Base-by-base conservation (phyloP, 30 jellyfish, hydroid and myxozoan genomes). In the Clytia hemisphaerica region DNA sequence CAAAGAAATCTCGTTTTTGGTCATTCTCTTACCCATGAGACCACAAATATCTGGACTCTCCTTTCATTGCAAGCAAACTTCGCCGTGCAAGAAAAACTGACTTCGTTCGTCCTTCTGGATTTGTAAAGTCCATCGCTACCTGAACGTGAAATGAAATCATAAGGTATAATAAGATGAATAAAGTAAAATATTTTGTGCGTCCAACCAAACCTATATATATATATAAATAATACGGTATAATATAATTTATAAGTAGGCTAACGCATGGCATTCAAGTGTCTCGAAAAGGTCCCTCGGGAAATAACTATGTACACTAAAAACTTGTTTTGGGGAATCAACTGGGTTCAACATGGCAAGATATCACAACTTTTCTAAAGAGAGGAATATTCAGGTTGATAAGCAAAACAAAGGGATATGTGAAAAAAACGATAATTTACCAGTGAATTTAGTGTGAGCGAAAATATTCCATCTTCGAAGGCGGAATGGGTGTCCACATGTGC, bases 401-500 rank as follows among this genome's bases (percentile, higher is more conserved):
- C 4, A 7, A 5, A 2, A 7, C 50, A 57, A 26, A 57, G 25
- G 45, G 25, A 42, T 10, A 42, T 42, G 18, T 42, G 12, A 42
- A 42, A 0, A 16, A 58, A 29, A 76, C 36, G 2, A 29, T 4
- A 6, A 9, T 58, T 37, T 48, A 83, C 99, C 85, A 79, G 94
- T 29, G 95, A 83, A 12, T 87, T 83, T 16, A 92, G 71, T 44
- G 93, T 83, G 48, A 92, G 87, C 12, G 95, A 92, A 29, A 83
- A 45, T 24, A 92, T 83, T 12, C 95, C 95, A 79, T 83, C 94
- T 60, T 71, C 91, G 75, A 92, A 92, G 31, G 95, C 95, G 19
- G 99, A 92, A 58, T 92, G 99, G 2, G 95, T 83, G 35, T 92
- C 99, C 14, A 70, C 69, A 58, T 92, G 99, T 58, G 94, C 85